These are phyloP conservation scores for Cacoxenus indagator DNA, from an alignment of 2,888 invertebrate species.

Conservation along the genomic window DNA sequence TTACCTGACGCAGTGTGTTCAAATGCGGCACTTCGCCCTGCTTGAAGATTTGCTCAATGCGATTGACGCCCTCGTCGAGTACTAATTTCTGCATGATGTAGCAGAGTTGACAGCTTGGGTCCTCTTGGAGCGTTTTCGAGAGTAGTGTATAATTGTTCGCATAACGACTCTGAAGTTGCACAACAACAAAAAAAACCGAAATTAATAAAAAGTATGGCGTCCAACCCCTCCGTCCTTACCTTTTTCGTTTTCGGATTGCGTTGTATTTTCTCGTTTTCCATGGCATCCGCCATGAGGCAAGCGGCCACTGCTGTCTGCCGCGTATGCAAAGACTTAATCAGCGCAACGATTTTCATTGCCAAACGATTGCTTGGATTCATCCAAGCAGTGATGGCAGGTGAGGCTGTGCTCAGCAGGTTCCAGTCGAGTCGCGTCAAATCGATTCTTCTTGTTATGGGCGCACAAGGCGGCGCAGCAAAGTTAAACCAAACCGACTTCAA, in stretches of 20 bases:
- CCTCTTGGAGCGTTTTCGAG: slow-evolving; percentile 92
- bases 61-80: slow-evolving; percentile 80
- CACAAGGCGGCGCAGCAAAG: slow-evolving; percentile 96
- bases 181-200: slow-evolving; percentile 10
- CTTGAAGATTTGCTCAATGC: slow-evolving; percentile 86
- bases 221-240: slow-evolving; percentile 42
- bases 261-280: slow-evolving; percentile 85
- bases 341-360: slow-evolving; percentile 85
- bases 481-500: slow-evolving; percentile 95
- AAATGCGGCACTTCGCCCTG: slow-evolving; percentile 88
- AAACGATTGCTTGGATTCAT: slow-evolving; percentile 95
- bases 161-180: slow-evolving; percentile 91
- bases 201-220: background rate
- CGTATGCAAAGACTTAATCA: slow-evolving; percentile 84
- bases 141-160: slow-evolving; percentile 85
- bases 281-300: slow-evolving; percentile 94
- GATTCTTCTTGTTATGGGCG: slow-evolving; percentile 93
- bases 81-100: slow-evolving; percentile 89
- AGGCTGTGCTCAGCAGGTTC: slow-evolving; percentile 95
- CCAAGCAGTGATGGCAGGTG: slow-evolving; percentile 98
- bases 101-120: slow-evolving; percentile 95
- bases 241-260: slow-evolving; percentile 69
- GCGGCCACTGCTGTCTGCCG: slow-evolving; percentile 90
- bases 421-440: slow-evolving; percentile 95
- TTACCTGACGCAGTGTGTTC: slow-evolving; percentile 88